Percentiles rank a stretch among this genome's conserved stretches.
Conservation (phyloP, 1,140 invertebrate genomes). For the Drosophila sproati region DNA sequence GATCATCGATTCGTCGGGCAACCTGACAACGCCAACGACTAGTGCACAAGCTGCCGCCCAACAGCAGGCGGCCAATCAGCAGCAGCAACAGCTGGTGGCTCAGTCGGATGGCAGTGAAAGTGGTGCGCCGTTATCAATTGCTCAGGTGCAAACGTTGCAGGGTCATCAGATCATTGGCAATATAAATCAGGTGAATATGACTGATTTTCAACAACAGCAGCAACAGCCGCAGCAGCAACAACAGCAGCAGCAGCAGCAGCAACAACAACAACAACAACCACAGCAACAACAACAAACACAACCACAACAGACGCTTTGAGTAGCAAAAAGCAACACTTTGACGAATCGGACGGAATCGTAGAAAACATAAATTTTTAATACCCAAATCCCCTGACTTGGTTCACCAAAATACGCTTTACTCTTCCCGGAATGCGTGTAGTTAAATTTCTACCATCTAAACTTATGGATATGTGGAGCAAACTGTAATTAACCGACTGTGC, state of each 20-base stretch:
- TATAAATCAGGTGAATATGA: conserved; percentile 84
- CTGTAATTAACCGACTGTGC: conserved; percentile 1
- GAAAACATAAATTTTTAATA: conserved; percentile 9
- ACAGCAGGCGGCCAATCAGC: conserved; percentile 65
- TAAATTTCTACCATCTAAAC: conserved; percentile 25
- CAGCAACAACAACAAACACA: conserved; percentile 44
- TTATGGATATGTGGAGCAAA: conserved; percentile 13
- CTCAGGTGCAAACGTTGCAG: conserved; percentile 83
- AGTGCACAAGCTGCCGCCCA: conserved; percentile 73
- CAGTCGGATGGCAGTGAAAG: conserved; percentile 82
- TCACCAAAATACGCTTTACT: conserved; percentile 31
- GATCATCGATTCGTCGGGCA: conserved; percentile 73
- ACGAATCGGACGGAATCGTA: conserved; percentile 41
- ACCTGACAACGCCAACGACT: conserved; percentile 72
- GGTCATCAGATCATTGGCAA: conserved; percentile 84
- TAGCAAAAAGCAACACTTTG: conserved; percentile 41
- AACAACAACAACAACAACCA: conserved; percentile 49
- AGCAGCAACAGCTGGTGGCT: conserved; percentile 76
- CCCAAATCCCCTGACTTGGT: conserved; percentile 25
- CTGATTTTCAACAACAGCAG: conserved; percentile 81
- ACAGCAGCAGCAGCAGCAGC: conserved; percentile 53
- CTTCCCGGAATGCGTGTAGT: conserved; percentile 39
- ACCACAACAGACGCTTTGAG: conserved; percentile 76
- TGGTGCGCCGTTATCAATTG: conserved; percentile 77
- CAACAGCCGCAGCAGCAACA: conserved; percentile 55